These are phyloP conservation scores for Agrilus planipennis DNA, from an alignment of 1,140 invertebrate species.

Conservation along the genomic window DNA sequence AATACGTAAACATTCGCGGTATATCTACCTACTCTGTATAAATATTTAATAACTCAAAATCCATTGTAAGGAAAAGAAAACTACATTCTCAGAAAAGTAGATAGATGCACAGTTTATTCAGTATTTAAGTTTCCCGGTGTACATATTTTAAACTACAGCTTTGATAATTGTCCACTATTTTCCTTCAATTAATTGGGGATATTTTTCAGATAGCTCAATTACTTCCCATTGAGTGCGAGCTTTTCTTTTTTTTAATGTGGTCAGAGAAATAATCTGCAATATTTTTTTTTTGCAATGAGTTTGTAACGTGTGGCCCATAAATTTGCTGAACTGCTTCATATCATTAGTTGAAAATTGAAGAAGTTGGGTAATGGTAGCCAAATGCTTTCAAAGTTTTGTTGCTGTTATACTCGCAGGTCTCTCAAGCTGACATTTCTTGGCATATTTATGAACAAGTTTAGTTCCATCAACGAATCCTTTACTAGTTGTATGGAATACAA, in stretches of 20 bases:
- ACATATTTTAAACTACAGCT: conserved; percentile 7
- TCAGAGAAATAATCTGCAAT: conserved; percentile 2
- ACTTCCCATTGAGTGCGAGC: conserved; percentile 4
- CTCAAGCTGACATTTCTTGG: conserved; percentile 3
- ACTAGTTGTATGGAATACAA: conserved; percentile 10
- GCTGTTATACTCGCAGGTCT: conserved; percentile 11
- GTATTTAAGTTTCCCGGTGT: conserved; percentile 7
- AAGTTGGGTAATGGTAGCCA: conserved; percentile 8
- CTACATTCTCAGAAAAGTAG: no score
- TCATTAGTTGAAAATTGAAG: conserved; percentile 8
- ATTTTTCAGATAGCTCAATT: neutral
- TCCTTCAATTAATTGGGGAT: conserved; percentile 1
- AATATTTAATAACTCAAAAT: no score
- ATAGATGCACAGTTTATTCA: no score
- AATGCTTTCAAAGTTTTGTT: conserved; percentile 10
- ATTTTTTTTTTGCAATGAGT: conserved; percentile 8
- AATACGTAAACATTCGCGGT: no score
- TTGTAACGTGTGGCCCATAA: conserved; percentile 10
- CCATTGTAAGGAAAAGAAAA: no score
- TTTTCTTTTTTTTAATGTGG: conserved; percentile 6
- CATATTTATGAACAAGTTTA: conserved; percentile 11
- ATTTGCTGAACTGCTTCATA: conserved; percentile 6
- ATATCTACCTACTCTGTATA: no score
- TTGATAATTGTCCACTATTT: conserved; percentile 8
- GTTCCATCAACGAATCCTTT: conserved; percentile 10